These are phyloP conservation scores for Cuniculus paca DNA, from an alignment of 2,797 vertebrate species.

Conservation along the genomic window DNA sequence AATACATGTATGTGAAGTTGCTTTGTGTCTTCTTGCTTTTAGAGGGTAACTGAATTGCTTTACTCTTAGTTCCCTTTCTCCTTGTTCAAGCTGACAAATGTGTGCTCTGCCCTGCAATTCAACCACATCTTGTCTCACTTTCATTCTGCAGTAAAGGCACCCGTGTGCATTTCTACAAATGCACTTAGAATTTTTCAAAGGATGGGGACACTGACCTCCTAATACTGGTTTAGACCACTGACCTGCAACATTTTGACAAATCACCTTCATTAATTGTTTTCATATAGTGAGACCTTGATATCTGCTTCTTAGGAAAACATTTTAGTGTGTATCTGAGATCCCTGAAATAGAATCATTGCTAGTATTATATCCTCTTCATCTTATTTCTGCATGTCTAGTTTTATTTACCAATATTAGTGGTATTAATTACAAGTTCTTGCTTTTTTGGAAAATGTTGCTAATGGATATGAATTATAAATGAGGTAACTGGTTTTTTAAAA, in stretches of 20 bases:
- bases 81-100: not conserved
- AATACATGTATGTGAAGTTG: not conserved
- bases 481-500: not conserved
- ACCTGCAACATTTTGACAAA: not conserved
- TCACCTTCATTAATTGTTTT: not conserved
- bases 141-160: not conserved
- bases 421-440: not conserved
- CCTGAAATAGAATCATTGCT: conserved; percentile 1
- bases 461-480: not conserved
- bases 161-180: not conserved
- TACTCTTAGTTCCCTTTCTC: not conserved
- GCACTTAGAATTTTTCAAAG: not conserved
- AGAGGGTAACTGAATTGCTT: not conserved
- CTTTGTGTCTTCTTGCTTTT: not conserved
- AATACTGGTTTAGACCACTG: not conserved
- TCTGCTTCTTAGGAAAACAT: not conserved
- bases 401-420: not conserved
- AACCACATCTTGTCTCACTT: not conserved
- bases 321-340: not conserved
- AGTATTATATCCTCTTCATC: not conserved
- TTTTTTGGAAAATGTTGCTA: conserved; percentile 35
- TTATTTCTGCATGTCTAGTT: not conserved
- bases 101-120: not conserved
- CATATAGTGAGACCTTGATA: not conserved
- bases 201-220: not conserved